Percentiles rank a stretch among this genome's conserved stretches.
phyloP scores from a whole-genome alignment of 2,888 invertebrate genomes.

The Tipula unca region DNA sequence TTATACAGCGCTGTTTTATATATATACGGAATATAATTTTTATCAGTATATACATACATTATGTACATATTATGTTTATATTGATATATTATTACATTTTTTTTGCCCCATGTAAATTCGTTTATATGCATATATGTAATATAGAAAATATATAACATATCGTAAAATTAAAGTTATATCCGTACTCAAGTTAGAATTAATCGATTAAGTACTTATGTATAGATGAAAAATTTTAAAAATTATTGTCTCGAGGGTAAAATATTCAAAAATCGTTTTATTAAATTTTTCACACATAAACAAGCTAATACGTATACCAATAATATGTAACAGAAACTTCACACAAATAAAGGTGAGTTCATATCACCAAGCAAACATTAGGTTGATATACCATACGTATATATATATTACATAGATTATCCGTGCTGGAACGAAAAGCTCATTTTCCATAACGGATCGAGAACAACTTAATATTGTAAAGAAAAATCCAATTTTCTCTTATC shows the following conservation, averaged over 20 bases:
- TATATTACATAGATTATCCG: not conserved
- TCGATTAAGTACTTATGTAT: not conserved
- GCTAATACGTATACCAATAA: not conserved
- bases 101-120: too few relatives aligned
- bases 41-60: too few relatives aligned
- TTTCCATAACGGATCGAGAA: not conserved
- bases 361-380: not conserved
- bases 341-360: not conserved
- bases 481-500: slow-evolving; percentile 10
- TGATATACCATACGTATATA: too few relatives aligned
- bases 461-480: not conserved
- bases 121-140: too few relatives aligned
- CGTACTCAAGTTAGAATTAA: not conserved
- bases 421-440: not conserved
- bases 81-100: too few relatives aligned
- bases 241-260: not conserved
- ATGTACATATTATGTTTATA: too few relatives aligned
- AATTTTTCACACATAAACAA: not conserved
- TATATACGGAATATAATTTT: too few relatives aligned
- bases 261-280: not conserved
- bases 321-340: not conserved
- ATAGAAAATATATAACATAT: not conserved
- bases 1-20: too few relatives aligned
- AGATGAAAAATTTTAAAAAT: not conserved
- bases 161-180: not conserved